phyloP scores from a whole-genome alignment of 2,113 vertebrate species.

The Hyla sarda region DNA sequence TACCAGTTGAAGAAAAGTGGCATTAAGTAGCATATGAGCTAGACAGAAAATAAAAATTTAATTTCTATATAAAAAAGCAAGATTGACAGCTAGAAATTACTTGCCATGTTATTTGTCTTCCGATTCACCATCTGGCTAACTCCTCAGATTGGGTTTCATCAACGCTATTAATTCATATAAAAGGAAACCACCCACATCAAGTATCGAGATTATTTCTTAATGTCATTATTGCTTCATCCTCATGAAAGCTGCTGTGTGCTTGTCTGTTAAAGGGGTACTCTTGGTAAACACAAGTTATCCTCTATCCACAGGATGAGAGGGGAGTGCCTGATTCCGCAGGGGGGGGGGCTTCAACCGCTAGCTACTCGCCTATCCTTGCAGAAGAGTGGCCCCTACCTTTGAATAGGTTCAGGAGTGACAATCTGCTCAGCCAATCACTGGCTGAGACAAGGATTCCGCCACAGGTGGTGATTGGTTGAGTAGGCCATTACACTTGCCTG shows the following conservation, averaged over 20 bases:
- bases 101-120: conserved; percentile 13
- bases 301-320: too few relatives aligned
- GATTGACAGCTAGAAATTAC: neutral
- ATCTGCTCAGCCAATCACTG: too few relatives aligned
- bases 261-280: conserved; percentile 1
- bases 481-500: too few relatives aligned
- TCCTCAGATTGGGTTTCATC: conserved; percentile 22
- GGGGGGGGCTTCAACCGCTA: too few relatives aligned
- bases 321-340: too few relatives aligned
- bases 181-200: conserved; percentile 23
- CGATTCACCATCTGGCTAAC: conserved; percentile 1
- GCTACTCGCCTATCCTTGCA: too few relatives aligned
- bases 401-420: too few relatives aligned
- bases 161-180: conserved; percentile 16
- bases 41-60: neutral
- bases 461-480: too few relatives aligned
- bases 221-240: neutral
- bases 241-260: neutral
- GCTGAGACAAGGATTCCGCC: too few relatives aligned
- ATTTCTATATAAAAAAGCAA: neutral
- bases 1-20: neutral
- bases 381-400: too few relatives aligned
- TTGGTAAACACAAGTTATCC: too few relatives aligned
- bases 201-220: conserved; percentile 23
- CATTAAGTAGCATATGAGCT: neutral